Evolutionary conservation across 2,888 invertebrate species (phyloP), one percentile per base, ranked within the genome.

Genomic region (Calameuta filiformis): DNA sequence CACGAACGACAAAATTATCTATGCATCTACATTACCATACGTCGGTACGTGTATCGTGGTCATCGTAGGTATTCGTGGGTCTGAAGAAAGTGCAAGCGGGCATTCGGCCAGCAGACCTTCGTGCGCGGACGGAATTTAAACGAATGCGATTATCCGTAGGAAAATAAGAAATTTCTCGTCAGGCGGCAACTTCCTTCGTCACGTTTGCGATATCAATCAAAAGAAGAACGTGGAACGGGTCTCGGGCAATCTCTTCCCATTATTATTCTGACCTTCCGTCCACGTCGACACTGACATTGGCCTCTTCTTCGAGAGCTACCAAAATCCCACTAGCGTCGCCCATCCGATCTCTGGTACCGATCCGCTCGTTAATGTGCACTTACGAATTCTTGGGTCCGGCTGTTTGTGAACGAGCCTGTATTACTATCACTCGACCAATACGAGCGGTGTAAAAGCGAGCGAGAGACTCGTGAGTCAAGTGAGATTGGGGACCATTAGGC

Each of bases 171-270:
- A 73, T 73, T 73, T 73, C 71, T 40, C 73, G 37, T 74, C 6
- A 56, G 73, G 33, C 37, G 35, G 30, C 12, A 73, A 73, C 73
- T 77, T 77, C 69, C n/a, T 34, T 34, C 75, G 40, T 77, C 77
- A 34, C 73, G 77, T 77, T 73, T 35, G 74, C 73, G 77, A 77
- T 75, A 77, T 77, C 77, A 56, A 77, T 77, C 74, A 77, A 75
- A 73, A 77, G 35, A 31, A n/a, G 74, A 37, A 37, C 37, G 30
- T 15, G 15, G 12, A 34, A 68, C 40, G 56, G 75, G 40, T 40
- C 40, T 6, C 3, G 31, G 76, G 35, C 76, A 76, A 76, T 76
- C 71, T 71, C 71, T 30, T 69, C 12, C 30, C 71, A 15, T 69
- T 68, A 69, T 76, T 76, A 71, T 35, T 76, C 6, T 30, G 40